Percentiles rank a stretch among this genome's conserved stretches.
Evolutionary conservation across 2,888 invertebrate species (phyloP).

Genomic region (Acanthosepion lycidas): DNA sequence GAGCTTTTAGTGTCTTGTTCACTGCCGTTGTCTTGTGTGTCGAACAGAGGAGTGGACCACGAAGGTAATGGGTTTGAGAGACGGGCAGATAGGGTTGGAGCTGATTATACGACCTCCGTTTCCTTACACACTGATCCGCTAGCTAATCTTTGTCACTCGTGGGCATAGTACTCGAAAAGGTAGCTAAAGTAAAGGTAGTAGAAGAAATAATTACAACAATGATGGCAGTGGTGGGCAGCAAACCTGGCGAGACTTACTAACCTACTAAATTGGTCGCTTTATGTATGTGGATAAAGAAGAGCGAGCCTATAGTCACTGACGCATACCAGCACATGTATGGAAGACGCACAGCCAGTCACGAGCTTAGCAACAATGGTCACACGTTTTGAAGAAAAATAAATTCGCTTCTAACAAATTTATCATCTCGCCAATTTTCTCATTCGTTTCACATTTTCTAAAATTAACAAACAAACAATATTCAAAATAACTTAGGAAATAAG

Average conservation of each 20-base stretch:
- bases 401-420: background rate
- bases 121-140: background rate
- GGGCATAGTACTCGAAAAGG: background rate
- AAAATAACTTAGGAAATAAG: background rate
- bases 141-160: background rate
- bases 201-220: background rate
- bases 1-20: background rate
- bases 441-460: background rate
- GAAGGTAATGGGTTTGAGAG: background rate
- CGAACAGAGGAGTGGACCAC: background rate
- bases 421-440: background rate
- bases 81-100: background rate
- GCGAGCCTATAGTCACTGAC: background rate
- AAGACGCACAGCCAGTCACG: background rate
- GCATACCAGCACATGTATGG: constrained; percentile 33
- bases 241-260: background rate
- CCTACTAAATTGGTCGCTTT: background rate
- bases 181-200: background rate
- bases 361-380: constrained; percentile 11
- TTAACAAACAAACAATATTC: background rate
- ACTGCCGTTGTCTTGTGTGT: constrained; percentile 6
- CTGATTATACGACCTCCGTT: background rate
- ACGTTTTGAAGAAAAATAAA: background rate
- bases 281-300: background rate
- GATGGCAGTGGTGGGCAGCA: background rate